Evolutionary conservation across 2,888 invertebrate genomes (phyloP), one percentile per base, ranked within the genome.

Genomic region (Drosophila seclusa): DNA sequence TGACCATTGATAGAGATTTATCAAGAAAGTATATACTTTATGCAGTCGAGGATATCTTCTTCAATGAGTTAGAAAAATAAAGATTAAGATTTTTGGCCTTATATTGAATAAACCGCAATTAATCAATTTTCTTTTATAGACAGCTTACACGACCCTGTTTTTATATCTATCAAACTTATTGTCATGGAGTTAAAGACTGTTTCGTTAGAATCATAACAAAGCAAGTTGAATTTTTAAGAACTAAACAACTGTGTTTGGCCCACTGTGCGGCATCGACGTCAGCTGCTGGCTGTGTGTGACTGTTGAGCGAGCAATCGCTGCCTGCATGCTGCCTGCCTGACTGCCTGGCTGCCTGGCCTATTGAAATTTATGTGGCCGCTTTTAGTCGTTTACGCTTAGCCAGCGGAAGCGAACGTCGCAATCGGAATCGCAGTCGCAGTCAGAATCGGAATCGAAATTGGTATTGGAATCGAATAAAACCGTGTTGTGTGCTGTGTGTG

Each of bases 361-460:
- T 88, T 90, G 90, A 91, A 90, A 91, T 90, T 90, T 89, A 90
- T 90, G 91, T 89, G 90, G 89, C 89, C 86, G 87, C 73, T 88
- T 83, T 90, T 83, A 87, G 90, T 87, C 90, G 90, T 87, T 90
- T 82, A 87, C 84, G 90, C 89, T 82, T 75, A 81, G 84, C 84
- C 90, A 89, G 82, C 90, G 89, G 87, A 90, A 90, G 90, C 87
- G 89, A 88, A 87, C 86, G 89, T 88, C 72, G 80, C 71, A 69
- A 74, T 70, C 71, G 85, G 52, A 55, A 38, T 48, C 73, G 73
- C 42, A 70, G 53, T 62, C 64, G 66, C 32, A 65, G 48, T 29
- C 45, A 48, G 36, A 62, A 68, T 52, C 71, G 68, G 66, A 68
- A 70, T 65, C 73, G 68, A 50, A 42, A 38, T 52, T 32, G 53